phyloP scores from a whole-genome alignment of 2,797 vertebrate species.

The Euthynnus affinis region DNA sequence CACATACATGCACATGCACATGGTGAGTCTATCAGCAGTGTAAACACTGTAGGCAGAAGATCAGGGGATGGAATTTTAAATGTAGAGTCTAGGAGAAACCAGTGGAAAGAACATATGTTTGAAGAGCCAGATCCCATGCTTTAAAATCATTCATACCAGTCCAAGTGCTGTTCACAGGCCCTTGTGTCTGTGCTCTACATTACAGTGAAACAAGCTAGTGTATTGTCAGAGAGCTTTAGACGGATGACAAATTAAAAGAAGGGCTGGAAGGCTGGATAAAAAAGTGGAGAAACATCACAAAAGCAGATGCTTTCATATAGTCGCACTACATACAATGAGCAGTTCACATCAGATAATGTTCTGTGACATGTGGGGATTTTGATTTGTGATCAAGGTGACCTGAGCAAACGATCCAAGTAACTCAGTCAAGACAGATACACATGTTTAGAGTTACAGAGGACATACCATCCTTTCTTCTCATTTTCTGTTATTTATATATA shows the following conservation, averaged over 20 bases:
- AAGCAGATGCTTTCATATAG: too few species aligned
- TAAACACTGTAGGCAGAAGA: background rate
- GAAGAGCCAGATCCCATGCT: background rate
- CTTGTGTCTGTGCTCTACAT: background rate
- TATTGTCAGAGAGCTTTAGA: background rate
- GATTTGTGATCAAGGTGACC: too few species aligned
- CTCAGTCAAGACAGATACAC: too few species aligned
- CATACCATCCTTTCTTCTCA: too few species aligned
- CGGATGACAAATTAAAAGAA: background rate
- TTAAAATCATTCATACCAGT: background rate
- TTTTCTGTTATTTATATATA: too few species aligned
- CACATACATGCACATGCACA: background rate
- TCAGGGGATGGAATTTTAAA: background rate
- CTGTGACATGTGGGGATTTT: background rate
- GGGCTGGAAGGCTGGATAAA: background rate
- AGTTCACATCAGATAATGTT: too few species aligned
- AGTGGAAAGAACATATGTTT: slow-evolving; percentile 3
- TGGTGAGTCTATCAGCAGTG: background rate
- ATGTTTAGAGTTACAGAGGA: too few species aligned
- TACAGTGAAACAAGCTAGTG: background rate
- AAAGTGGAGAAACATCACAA: too few species aligned
- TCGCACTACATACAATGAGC: background rate
- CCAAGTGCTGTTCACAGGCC: background rate
- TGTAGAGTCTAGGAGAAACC: background rate
- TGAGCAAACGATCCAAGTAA: too few species aligned